Base-by-base conservation (phyloP, 2,797 vertebrate species). In the Sphenodon punctatus region DNA sequence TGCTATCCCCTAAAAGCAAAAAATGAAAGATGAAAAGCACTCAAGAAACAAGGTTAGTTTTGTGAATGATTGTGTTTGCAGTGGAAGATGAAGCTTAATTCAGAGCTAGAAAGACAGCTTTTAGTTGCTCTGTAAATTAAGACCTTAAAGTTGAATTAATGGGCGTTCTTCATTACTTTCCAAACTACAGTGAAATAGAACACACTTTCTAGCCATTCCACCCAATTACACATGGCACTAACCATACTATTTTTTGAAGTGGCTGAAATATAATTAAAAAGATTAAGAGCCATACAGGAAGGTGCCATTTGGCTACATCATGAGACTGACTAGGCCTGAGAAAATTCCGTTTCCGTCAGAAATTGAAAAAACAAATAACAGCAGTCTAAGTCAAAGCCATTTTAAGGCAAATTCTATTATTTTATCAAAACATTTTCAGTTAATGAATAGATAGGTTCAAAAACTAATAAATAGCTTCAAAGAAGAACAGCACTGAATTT, bases 11-110 rank as follows among this genome's bases (percentile, higher is more conserved):
- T 27, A 38, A 51, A 42, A 38, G 59, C 32, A 59, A 7, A 27
- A 68, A 70, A 72, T 27, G 56, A 60, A 56, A 73, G 55, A 74
- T 58, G 30, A 41, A 71, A 8, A 59, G 71, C 41, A 30, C 0
- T 1, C 78, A 82, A 85, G 63, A 88, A 79, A 49, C 4, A 85
- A 83, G 27, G 80, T 90, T 85, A 78, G 51, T 71, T 48, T 10
- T 25, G 66, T 45, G 6, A 80, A 42, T 14, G 25, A 10, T 2
- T 1, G 14, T 27, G 20, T 22, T 78, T 17, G 41, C 12, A 25
- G 22, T 4, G 49, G 17, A 74, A 32, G 32, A 89, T 25, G 5
- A 3, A 7, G 27, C 41, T 69, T 0, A 43, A 63, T 43, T 30
- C 34, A 69, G 48, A 65, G 6, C 73, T 12, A 45, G 65, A 48